Percentiles rank a stretch among this genome's conserved stretches.
phyloP scores from a whole-genome alignment of 2,113 vertebrate species.

The Globicephala melas region DNA sequence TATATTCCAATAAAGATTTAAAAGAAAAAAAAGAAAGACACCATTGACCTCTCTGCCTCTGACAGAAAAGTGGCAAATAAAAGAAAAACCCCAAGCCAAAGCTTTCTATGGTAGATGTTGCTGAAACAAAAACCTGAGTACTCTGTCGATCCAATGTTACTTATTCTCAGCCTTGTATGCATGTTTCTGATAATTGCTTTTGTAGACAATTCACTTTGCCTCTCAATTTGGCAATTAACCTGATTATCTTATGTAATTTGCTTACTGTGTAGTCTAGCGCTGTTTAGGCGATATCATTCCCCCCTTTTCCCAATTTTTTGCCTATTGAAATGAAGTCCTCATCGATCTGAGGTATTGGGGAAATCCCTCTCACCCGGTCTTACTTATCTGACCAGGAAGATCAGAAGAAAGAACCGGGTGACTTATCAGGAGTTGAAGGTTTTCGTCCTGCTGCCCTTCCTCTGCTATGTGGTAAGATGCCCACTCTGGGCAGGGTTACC shows the following conservation, averaged over 20 bases:
- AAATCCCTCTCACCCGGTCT: neutral
- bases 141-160: neutral
- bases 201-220: neutral
- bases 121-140: neutral
- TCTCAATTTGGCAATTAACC: conserved; percentile 12
- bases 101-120: neutral
- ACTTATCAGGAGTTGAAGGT: neutral
- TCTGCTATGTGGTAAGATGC: neutral
- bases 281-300: neutral
- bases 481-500: rapidly evolving
- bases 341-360: neutral
- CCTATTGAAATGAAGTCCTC: neutral
- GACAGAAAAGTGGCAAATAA: neutral
- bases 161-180: neutral
- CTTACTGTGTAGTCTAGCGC: neutral
- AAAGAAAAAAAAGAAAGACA: neutral
- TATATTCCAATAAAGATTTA: no score
- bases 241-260: neutral
- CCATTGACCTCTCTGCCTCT: neutral
- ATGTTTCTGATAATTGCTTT: neutral
- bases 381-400: neutral
- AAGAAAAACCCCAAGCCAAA: neutral
- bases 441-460: neutral
- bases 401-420: neutral
- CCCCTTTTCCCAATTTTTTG: neutral